These are phyloP conservation scores for Diachrysia chrysitis DNA, from an alignment of 2,888 invertebrate genomes.

Conservation along the genomic window DNA sequence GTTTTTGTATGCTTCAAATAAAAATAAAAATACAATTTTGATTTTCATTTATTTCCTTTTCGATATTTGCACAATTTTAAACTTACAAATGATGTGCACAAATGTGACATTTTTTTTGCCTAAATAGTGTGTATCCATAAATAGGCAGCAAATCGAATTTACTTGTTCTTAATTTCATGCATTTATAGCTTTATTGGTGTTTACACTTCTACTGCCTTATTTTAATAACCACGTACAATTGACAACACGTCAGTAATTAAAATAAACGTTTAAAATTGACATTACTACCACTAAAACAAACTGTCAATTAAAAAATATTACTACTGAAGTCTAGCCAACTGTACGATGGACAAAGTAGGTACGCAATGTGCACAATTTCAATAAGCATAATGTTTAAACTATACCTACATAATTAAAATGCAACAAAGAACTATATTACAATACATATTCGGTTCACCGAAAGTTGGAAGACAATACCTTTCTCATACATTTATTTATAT, in stretches of 20 bases:
- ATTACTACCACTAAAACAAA: no score
- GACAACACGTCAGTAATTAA: no score
- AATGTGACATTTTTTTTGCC: neutral
- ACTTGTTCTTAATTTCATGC: neutral
- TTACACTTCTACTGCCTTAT: no score
- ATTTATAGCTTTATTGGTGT: no score
- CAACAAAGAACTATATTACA: conserved; percentile 22
- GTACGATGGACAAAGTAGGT: neutral
- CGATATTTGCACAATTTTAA: neutral
- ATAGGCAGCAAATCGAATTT: neutral
- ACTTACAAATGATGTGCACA: neutral
- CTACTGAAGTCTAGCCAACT: no score
- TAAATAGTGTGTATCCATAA: neutral
- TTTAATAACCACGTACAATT: no score
- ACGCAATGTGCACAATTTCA: neutral
- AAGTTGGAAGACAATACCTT: conserved; percentile 49
- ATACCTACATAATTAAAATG: conserved; percentile 39
- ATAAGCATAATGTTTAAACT: conserved; percentile 5
- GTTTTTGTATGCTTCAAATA: conserved; percentile 19
- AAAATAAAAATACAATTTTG: conserved; percentile 11
- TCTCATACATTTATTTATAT: conserved; percentile 9
- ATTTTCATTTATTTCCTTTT: conserved; percentile 35
- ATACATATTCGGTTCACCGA: conserved; percentile 34
- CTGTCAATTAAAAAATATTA: no score
- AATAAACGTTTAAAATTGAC: no score